Percentiles rank a stretch among this genome's conserved stretches.
Conservation (phyloP, 2,113 vertebrate genomes). For the Sinocyclocheilus anophthalmus region DNA sequence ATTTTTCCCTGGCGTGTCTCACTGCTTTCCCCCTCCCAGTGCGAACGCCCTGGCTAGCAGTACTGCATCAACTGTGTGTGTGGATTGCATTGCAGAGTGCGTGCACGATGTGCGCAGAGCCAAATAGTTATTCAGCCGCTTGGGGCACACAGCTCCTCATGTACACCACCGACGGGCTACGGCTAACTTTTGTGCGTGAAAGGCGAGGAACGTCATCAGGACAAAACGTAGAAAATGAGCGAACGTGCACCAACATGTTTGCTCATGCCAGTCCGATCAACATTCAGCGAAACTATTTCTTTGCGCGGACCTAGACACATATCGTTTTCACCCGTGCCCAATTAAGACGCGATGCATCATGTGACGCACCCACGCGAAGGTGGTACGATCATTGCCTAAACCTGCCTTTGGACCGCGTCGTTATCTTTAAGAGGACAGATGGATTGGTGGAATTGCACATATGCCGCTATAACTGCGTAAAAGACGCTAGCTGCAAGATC, state of each 20-base stretch:
- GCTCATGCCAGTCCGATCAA: no score
- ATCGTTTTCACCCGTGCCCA: no score
- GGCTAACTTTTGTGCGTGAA: constrained; percentile 12
- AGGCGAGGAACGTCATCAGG: constrained; percentile 13
- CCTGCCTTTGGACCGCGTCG: no score
- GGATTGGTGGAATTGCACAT: no score
- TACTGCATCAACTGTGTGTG: constrained; percentile 51
- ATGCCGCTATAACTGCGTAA: no score
- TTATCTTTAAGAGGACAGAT: no score
- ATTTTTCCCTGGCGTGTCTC: constrained; percentile 69
- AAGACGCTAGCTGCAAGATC: no score
- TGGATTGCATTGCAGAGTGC: constrained; percentile 56
- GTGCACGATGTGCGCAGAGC: constrained; percentile 60
- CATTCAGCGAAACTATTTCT: neutral
- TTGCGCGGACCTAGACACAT: constrained; percentile 3
- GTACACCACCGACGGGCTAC: constrained; percentile 5
- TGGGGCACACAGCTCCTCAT: constrained; percentile 37
- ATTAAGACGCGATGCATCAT: neutral
- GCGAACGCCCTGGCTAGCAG: constrained; percentile 58
- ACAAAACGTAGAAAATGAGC: neutral
- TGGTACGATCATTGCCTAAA: no score
- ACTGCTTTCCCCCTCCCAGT: no score
- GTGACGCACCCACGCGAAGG: no score
- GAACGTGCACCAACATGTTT: neutral
- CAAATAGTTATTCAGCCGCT: constrained; percentile 42